Conservation (phyloP, 2,797 vertebrate species). For the Neomorphus geoffroyi region DNA sequence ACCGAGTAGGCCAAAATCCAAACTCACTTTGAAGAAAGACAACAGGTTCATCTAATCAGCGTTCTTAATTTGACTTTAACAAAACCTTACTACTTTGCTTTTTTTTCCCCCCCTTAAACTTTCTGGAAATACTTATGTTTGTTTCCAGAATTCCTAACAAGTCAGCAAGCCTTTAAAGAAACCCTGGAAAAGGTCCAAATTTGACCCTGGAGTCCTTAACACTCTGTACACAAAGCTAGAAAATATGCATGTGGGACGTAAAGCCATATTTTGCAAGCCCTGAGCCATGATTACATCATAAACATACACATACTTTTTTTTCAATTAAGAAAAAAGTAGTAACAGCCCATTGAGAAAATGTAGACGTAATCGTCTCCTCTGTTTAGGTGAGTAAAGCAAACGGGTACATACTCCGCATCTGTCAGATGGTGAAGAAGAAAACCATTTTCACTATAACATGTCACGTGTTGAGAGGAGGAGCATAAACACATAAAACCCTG, state of each 20-base stretch:
- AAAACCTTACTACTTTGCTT: background rate
- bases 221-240: background rate
- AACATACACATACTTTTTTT: background rate
- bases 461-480: background rate
- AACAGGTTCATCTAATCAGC: background rate
- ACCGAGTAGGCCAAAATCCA: background rate
- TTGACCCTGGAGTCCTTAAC: background rate
- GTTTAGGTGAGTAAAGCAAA: background rate
- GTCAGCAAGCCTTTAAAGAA: background rate
- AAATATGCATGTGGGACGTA: background rate
- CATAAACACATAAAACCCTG: background rate
- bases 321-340: background rate
- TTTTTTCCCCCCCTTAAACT: rapidly evolving
- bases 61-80: background rate
- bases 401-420: background rate
- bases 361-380: background rate
- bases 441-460: background rate
- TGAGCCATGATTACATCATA: background rate
- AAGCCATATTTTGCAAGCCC: background rate
- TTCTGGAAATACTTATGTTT: background rate
- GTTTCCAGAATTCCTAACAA: background rate
- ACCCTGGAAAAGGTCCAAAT: background rate
- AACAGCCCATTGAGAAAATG: background rate
- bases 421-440: background rate
- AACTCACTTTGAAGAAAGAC: background rate